Percentiles rank a stretch among this genome's conserved stretches.
Evolutionary conservation across 1,140 invertebrate species (phyloP).

Genomic region (Brevipalpus yothersi): DNA sequence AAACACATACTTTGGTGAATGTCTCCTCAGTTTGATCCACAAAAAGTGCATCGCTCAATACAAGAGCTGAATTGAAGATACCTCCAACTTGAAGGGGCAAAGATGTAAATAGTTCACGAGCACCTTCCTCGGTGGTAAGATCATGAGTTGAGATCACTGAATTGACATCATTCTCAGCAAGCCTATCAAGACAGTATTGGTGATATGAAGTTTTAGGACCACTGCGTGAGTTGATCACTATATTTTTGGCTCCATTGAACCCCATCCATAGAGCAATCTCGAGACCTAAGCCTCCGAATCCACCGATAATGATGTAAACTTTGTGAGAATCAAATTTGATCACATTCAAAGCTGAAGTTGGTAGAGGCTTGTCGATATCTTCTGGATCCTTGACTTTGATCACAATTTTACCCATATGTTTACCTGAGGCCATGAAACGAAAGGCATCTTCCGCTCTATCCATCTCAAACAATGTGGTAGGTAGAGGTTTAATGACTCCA

Average conservation of each 20-base stretch:
- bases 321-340: slow-evolving; percentile 61
- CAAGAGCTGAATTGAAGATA: slow-evolving; percentile 75
- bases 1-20: slow-evolving; percentile 37
- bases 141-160: slow-evolving; percentile 42
- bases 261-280: slow-evolving; percentile 76
- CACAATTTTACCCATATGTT: slow-evolving; percentile 83
- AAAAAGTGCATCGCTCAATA: slow-evolving; percentile 55
- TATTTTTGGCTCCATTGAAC: slow-evolving; percentile 45
- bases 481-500: slow-evolving; percentile 60
- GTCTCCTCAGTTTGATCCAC: slow-evolving; percentile 59
- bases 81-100: slow-evolving; percentile 57
- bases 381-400: slow-evolving; percentile 15
- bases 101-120: slow-evolving; percentile 24
- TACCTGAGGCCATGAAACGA: slow-evolving; percentile 81
- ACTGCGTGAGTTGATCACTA: slow-evolving; percentile 63
- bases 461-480: slow-evolving; percentile 49
- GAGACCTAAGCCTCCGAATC: slow-evolving; percentile 78
- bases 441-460: slow-evolving; percentile 79
- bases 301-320: slow-evolving; percentile 58
- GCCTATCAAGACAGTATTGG: slow-evolving; percentile 13
- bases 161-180: slow-evolving; percentile 44
- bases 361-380: slow-evolving; percentile 33
- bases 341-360: slow-evolving; percentile 30
- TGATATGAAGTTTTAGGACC: slow-evolving; percentile 72
- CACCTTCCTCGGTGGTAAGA: slow-evolving; percentile 36